phyloP scores from a whole-genome alignment of 1,140 invertebrate genomes.

The Spodoptera frugiperda region DNA sequence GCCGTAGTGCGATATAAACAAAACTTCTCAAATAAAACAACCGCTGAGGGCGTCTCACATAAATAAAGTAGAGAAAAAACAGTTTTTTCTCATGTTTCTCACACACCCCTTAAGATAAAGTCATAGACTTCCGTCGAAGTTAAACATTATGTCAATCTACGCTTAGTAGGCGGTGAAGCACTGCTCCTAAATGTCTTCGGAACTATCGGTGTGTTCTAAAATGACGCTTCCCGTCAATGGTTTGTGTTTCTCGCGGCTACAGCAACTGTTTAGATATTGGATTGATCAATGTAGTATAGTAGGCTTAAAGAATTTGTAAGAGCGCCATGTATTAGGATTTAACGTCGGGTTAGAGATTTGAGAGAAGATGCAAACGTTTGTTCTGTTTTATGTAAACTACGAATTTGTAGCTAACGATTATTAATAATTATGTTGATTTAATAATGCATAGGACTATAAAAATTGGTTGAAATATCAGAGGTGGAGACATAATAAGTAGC shows the following conservation, averaged over 20 bases:
- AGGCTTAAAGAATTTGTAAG: neutral
- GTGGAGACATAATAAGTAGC: neutral
- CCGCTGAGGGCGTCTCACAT: slow-evolving; percentile 15
- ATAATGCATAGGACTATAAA: neutral
- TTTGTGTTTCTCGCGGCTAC: slow-evolving; percentile 21
- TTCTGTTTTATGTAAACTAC: neutral
- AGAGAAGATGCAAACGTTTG: neutral
- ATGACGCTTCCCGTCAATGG: slow-evolving; percentile 32
- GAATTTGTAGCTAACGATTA: too few species aligned
- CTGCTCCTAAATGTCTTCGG: slow-evolving; percentile 40
- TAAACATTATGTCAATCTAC: slow-evolving; percentile 59
- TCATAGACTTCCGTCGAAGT: slow-evolving; percentile 51
- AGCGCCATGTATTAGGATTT: neutral
- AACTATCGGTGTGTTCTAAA: slow-evolving; percentile 37
- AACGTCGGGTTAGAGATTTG: neutral
- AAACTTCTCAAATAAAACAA: slow-evolving; percentile 37
- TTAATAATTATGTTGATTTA: neutral
- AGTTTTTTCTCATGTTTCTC: slow-evolving; percentile 24
- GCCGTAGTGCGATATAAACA: slow-evolving; percentile 22
- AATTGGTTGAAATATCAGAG: neutral
- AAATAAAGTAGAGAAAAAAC: slow-evolving; percentile 4
- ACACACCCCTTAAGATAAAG: slow-evolving; percentile 46
- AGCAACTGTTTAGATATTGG: slow-evolving; percentile 13
- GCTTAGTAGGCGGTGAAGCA: slow-evolving; percentile 32
- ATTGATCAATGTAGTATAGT: neutral